These are phyloP conservation scores for Eutolmus rufibarbis DNA, from an alignment of 2,888 invertebrate genomes.

Conservation along the genomic window DNA sequence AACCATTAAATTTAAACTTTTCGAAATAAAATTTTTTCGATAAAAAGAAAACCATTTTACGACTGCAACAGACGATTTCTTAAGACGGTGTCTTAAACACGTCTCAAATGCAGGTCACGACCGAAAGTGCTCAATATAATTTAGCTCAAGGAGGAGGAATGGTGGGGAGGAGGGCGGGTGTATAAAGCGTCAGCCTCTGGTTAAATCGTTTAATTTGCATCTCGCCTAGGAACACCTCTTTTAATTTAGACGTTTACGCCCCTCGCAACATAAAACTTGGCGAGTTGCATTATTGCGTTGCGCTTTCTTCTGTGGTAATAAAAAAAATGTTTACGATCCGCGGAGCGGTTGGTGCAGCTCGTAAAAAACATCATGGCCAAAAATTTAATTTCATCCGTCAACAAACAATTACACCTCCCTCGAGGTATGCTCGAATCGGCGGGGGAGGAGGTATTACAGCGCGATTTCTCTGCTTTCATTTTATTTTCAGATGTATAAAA, in stretches of 20 bases:
- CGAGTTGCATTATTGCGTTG: neutral
- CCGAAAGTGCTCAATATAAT: neutral
- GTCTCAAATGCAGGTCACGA: neutral
- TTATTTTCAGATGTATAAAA: neutral
- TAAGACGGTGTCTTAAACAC: neutral
- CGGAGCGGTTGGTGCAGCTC: neutral
- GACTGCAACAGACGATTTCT: neutral
- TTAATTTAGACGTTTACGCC: conserved; percentile 18
- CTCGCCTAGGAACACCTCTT: neutral
- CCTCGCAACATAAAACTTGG: neutral
- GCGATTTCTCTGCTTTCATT: neutral
- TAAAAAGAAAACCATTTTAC: neutral
- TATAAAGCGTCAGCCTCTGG: neutral
- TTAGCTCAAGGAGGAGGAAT: neutral
- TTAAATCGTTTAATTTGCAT: neutral
- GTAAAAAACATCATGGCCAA: neutral
- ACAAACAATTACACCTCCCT: neutral
- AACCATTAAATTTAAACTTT: neutral
- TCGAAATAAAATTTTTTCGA: neutral
- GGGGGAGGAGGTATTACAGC: neutral
- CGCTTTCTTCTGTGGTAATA: neutral
- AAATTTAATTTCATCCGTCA: conserved; percentile 15
- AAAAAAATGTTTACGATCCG: neutral
- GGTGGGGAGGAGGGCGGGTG: too few relatives aligned
- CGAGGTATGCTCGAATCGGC: neutral